Conservation (phyloP, 1,140 invertebrate species). For the Drosophila ironensis region DNA sequence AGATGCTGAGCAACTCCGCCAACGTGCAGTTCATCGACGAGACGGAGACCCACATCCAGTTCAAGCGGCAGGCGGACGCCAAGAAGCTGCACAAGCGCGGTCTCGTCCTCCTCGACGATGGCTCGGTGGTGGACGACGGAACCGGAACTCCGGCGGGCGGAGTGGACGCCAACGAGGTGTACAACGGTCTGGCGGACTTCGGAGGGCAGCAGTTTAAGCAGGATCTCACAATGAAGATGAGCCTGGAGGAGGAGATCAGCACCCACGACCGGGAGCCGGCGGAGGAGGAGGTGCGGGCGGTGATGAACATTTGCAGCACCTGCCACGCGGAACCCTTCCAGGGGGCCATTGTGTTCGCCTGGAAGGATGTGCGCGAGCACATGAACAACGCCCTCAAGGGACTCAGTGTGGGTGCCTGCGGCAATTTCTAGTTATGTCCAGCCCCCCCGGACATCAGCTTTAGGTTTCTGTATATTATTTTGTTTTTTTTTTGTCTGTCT, state of each 20-base stretch:
- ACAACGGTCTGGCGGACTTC: constrained; percentile 86
- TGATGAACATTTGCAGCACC: constrained; percentile 89
- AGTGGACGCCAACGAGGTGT: constrained; percentile 27
- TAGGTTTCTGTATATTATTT: neutral
- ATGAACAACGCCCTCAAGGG: constrained; percentile 86
- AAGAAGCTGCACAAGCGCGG: constrained; percentile 84
- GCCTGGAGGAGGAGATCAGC: constrained; percentile 81
- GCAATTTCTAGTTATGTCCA: constrained; percentile 85
- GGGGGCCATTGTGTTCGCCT: constrained; percentile 88
- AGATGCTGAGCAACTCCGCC: constrained; percentile 83
- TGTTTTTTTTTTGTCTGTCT: constrained; percentile 17
- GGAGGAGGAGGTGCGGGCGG: constrained; percentile 89
- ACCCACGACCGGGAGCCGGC: constrained; percentile 90
- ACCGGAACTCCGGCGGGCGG: constrained; percentile 36
- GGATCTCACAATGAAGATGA: constrained; percentile 60
- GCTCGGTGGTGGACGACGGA: constrained; percentile 86
- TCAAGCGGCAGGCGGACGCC: constrained; percentile 81
- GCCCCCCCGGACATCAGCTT: neutral
- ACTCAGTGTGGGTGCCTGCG: constrained; percentile 84
- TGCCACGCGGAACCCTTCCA: constrained; percentile 89
- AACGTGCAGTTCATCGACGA: constrained; percentile 84
- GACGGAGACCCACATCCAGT: constrained; percentile 82
- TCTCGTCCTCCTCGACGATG: constrained; percentile 85
- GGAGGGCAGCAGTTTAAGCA: constrained; percentile 83
- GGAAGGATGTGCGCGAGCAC: constrained; percentile 83